Percentiles rank a stretch among this genome's conserved stretches.
These are phyloP conservation scores for Anseranas semipalmata DNA, from an alignment of 2,113 vertebrate species.

Conservation along the genomic window DNA sequence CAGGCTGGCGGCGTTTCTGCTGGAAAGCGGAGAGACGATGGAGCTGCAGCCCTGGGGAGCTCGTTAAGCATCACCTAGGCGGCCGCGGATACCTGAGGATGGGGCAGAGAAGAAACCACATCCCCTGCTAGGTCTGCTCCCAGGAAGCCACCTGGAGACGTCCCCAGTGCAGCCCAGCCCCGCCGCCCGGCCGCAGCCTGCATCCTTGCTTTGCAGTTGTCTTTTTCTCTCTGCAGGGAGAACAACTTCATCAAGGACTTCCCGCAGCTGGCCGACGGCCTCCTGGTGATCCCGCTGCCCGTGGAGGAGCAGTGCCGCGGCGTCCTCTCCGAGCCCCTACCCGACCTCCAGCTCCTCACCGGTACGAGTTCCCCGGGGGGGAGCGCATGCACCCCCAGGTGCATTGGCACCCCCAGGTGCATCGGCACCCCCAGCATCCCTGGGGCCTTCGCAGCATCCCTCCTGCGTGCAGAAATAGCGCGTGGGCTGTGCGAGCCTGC, in stretches of 20 bases:
- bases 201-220: constrained; percentile 48
- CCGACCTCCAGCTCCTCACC: constrained; percentile 91
- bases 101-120: background rate
- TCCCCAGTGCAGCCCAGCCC: background rate
- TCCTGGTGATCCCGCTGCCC: constrained; percentile 94
- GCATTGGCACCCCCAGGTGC: too few relatives aligned
- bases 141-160: background rate
- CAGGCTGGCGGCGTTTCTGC: background rate
- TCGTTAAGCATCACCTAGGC: background rate
- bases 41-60: background rate
- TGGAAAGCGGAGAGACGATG: background rate
- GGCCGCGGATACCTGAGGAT: background rate
- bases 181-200: background rate
- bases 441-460: rapidly evolving
- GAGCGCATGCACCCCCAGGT: background rate
- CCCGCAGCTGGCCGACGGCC: constrained; percentile 92
- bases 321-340: constrained; percentile 92
- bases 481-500: background rate
- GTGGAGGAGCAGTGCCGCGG: constrained; percentile 97
- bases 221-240: constrained; percentile 85
- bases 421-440: rapidly evolving
- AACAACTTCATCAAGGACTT: constrained; percentile 99
- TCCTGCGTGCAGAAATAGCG: background rate
- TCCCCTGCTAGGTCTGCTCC: background rate
- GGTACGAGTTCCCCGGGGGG: constrained; percentile 71